A percentile compares a stretch with the other conserved stretches of the same genome.
phyloP scores from a whole-genome alignment of 2,113 vertebrate genomes.

The Melanerpes formicivorus region DNA sequence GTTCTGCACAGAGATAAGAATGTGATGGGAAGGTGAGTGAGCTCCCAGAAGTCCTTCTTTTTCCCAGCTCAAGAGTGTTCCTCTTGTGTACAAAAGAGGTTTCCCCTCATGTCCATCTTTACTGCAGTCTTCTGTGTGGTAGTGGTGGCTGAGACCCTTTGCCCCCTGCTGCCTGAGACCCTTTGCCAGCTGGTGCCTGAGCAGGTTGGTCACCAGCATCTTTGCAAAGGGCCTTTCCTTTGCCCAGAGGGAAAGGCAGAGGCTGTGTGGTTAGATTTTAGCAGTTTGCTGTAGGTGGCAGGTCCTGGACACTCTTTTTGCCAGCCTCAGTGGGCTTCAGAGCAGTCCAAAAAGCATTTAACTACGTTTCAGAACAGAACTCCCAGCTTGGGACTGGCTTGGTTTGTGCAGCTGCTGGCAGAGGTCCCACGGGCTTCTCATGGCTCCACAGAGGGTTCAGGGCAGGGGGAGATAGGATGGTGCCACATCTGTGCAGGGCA shows the following conservation, averaged over 20 bases:
- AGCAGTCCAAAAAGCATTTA: background rate
- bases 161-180: fast-evolving
- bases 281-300: background rate
- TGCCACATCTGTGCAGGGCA: too few relatives aligned
- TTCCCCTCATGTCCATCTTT: background rate
- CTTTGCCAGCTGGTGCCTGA: fast-evolving
- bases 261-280: background rate
- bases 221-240: background rate
- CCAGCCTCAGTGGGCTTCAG: background rate
- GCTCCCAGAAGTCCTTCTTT: background rate
- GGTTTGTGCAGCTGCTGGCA: background rate
- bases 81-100: background rate
- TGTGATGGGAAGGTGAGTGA: background rate
- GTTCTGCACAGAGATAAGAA: background rate
- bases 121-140: background rate
- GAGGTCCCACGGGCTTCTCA: background rate
- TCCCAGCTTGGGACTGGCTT: background rate
- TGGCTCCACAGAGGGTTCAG: fast-evolving
- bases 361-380: background rate
- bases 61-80: background rate
- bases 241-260: background rate
- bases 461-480: background rate
- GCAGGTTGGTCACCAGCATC: fast-evolving
- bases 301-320: background rate
- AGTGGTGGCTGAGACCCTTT: background rate